Evolutionary conservation across 2,888 invertebrate species (phyloP).

Genomic region (Leptinotarsa rubiginosa): DNA sequence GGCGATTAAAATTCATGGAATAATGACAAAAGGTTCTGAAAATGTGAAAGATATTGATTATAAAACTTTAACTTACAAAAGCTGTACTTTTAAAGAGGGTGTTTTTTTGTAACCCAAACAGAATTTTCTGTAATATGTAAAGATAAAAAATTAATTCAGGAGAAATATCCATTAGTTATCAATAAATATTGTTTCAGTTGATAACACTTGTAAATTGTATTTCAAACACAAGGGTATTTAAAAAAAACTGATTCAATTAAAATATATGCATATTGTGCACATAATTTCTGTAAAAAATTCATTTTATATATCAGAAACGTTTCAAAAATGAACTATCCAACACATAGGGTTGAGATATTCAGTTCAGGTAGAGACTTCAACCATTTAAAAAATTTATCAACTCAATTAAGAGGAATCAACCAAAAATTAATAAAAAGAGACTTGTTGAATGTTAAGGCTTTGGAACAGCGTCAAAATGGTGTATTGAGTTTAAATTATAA

Average conservation of each 20-base stretch:
- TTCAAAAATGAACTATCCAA: slow-evolving; percentile 10
- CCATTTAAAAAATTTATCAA: slow-evolving; percentile 5
- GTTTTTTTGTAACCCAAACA: too few species aligned
- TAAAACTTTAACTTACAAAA: too few species aligned
- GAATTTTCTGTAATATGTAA: slow-evolving; percentile 18
- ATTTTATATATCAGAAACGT: slow-evolving; percentile 5
- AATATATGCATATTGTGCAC: slow-evolving; percentile 27
- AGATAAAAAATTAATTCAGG: slow-evolving; percentile 19
- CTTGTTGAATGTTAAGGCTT: too few species aligned
- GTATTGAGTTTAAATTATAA: too few species aligned
- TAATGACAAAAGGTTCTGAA: too few species aligned
- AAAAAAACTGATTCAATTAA: slow-evolving; percentile 24
- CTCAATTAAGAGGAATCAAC: slow-evolving; percentile 12
- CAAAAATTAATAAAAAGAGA: slow-evolving; percentile 10
- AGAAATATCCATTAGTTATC: slow-evolving; percentile 15
- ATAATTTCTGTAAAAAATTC: slow-evolving; percentile 11
- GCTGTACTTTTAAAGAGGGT: too few species aligned
- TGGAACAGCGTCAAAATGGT: too few species aligned
- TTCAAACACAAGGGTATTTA: slow-evolving; percentile 23
- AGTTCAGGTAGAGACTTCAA: slow-evolving; percentile 15
- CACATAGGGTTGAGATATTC: slow-evolving; percentile 4
- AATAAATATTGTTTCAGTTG: slow-evolving; percentile 12
- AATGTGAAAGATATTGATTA: too few species aligned
- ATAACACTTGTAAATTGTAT: slow-evolving; percentile 24
- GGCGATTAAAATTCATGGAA: too few species aligned